phyloP scores from a whole-genome alignment of 2,888 invertebrate species.

The Heteromurus nitidus region DNA sequence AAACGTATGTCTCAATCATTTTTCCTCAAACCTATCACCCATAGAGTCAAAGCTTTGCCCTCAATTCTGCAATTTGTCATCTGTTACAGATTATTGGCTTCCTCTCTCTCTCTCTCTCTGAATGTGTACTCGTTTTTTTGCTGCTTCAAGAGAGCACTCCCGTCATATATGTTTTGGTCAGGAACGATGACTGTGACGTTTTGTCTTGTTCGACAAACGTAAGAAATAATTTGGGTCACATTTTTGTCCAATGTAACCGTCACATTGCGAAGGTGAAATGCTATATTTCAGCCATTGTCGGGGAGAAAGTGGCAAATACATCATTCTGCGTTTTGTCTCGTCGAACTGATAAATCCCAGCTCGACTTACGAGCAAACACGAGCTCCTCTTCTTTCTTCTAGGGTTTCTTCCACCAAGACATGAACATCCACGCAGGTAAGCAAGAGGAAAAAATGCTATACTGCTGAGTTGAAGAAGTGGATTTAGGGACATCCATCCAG shows the following conservation, averaged over 20 bases:
- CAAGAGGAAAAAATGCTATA: too few species aligned
- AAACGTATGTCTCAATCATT: conserved; percentile 62
- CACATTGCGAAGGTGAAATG: background rate
- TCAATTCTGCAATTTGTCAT: conserved; percentile 59
- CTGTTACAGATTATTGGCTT: conserved; percentile 55
- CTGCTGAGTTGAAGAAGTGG: too few species aligned
- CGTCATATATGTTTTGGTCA: conserved; percentile 30
- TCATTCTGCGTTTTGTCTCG: too few species aligned
- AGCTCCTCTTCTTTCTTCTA: too few species aligned
- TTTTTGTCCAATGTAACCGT: conserved; percentile 31
- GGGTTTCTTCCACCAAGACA: too few species aligned
- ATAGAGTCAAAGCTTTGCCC: conserved; percentile 47
- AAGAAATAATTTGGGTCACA: conserved; percentile 40
- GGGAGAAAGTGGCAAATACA: conserved; percentile 16
- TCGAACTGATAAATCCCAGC: too few species aligned
- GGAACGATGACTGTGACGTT: conserved; percentile 30
- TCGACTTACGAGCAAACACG: too few species aligned
- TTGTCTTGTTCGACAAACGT: conserved; percentile 51
- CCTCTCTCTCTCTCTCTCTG: too few species aligned
- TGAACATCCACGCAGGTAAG: too few species aligned
- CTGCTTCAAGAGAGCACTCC: conserved; percentile 13
- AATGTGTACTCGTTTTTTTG: conserved; percentile 41
- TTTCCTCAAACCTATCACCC: conserved; percentile 49
- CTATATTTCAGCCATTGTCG: background rate
- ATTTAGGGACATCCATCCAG: too few species aligned